These are phyloP conservation scores for Boleophthalmus pectinirostris DNA, from an alignment of 2,113 vertebrate species.

Conservation along the genomic window DNA sequence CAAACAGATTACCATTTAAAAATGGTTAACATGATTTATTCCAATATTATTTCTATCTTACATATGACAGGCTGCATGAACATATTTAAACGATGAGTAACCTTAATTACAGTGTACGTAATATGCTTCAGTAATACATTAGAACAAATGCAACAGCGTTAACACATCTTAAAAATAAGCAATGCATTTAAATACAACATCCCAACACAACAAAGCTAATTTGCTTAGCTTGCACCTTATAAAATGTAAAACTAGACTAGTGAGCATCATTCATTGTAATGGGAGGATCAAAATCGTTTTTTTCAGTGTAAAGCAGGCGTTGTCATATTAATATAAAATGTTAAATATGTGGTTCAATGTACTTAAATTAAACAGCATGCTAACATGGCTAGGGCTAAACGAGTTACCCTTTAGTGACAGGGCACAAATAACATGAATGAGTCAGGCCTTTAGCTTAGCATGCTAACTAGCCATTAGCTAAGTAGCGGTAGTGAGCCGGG, in stretches of 20 bases:
- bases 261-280: constrained; percentile 4
- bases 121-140: neutral
- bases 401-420: constrained; percentile 11
- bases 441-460: constrained; percentile 54
- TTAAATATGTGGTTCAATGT: neutral
- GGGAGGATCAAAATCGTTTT: neutral
- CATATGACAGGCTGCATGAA: too few species aligned
- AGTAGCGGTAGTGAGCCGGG: constrained; percentile 28
- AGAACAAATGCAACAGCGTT: neutral
- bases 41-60: neutral
- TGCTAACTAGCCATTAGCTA: constrained; percentile 29
- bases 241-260: constrained; percentile 6
- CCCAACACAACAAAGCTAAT: constrained; percentile 20
- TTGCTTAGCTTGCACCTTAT: constrained; percentile 8
- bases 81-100: too few species aligned
- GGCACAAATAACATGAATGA: constrained; percentile 24
- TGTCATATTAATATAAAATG: constrained; percentile 33
- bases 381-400: neutral
- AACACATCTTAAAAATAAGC: neutral
- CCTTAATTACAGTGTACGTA: neutral
- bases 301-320: neutral
- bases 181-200: neutral
- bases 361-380: neutral
- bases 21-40: neutral
- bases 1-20: neutral